Conservation (phyloP, 1,140 invertebrate species). For the Amphibalanus amphitrite region DNA sequence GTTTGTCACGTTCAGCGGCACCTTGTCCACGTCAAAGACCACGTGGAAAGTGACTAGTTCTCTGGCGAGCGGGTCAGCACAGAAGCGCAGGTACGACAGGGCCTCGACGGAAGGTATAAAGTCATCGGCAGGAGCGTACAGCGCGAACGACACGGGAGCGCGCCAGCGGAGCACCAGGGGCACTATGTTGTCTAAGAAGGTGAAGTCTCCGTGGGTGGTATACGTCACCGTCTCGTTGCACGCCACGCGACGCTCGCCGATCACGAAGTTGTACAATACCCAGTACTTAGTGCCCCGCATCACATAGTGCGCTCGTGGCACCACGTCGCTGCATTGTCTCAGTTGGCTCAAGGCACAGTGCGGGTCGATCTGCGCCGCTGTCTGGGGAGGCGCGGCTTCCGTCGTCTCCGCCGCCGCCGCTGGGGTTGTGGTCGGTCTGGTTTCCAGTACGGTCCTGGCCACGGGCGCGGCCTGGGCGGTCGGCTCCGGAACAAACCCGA, state of each 20-base stretch:
- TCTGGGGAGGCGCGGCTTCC: not conserved
- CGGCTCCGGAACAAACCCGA: too few species aligned
- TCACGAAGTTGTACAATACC: slow-evolving; percentile 74
- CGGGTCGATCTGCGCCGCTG: not conserved
- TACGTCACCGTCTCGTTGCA: slow-evolving; percentile 78
- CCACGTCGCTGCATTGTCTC: not conserved
- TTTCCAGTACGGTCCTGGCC: too few species aligned
- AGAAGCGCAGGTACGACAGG: slow-evolving; percentile 35
- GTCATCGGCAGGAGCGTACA: slow-evolving; percentile 56
- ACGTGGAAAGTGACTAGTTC: slow-evolving; percentile 19
- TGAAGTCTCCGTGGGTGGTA: slow-evolving; percentile 78
- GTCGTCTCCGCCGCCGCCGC: too few species aligned
- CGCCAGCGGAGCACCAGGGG: slow-evolving; percentile 35
- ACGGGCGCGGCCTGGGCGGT: not conserved
- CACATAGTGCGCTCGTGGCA: not conserved
- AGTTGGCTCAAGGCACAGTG: not conserved
- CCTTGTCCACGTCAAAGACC: slow-evolving; percentile 17
- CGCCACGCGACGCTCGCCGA: slow-evolving; percentile 25
- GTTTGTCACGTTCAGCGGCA: slow-evolving; percentile 14
- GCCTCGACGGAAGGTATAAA: slow-evolving; percentile 42
- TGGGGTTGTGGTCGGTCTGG: too few species aligned
- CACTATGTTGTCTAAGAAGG: slow-evolving; percentile 73
- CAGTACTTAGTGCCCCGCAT: slow-evolving; percentile 37
- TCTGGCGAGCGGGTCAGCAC: slow-evolving; percentile 11
- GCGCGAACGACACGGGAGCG: slow-evolving; percentile 51